phyloP scores from a whole-genome alignment of 2,113 vertebrate genomes.

The Psilopsiagon aymara region DNA sequence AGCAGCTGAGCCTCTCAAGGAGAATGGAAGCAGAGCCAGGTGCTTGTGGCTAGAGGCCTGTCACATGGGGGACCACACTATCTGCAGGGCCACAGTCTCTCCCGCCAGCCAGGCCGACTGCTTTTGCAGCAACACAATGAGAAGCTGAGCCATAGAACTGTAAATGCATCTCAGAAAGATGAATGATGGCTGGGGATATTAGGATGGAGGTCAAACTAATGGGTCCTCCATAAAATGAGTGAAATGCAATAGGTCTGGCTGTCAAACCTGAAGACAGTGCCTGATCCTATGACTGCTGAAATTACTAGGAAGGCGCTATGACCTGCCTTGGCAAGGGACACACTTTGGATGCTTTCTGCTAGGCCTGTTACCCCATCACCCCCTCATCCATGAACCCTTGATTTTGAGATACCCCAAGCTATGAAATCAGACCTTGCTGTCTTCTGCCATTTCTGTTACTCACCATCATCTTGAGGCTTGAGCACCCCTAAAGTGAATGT shows the following conservation, averaged over 20 bases:
- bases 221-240: neutral
- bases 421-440: neutral
- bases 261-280: neutral
- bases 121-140: neutral
- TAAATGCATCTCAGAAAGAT: neutral
- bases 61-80: fast-evolving
- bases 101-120: fast-evolving
- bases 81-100: neutral
- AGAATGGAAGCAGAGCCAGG: neutral
- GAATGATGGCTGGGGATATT: neutral
- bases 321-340: neutral
- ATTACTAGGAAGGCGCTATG: neutral
- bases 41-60: neutral
- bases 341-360: neutral
- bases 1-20: neutral
- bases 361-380: neutral
- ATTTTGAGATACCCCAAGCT: neutral
- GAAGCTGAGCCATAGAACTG: neutral
- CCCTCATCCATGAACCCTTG: neutral
- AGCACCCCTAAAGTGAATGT: neutral
- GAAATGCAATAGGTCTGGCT: neutral
- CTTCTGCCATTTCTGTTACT: neutral
- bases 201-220: neutral
- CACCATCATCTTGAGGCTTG: neutral
- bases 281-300: neutral